Evolutionary conservation across 2,797 vertebrate genomes (phyloP), one percentile per base, ranked within the genome.

Genomic region (Miichthys miiuy): DNA sequence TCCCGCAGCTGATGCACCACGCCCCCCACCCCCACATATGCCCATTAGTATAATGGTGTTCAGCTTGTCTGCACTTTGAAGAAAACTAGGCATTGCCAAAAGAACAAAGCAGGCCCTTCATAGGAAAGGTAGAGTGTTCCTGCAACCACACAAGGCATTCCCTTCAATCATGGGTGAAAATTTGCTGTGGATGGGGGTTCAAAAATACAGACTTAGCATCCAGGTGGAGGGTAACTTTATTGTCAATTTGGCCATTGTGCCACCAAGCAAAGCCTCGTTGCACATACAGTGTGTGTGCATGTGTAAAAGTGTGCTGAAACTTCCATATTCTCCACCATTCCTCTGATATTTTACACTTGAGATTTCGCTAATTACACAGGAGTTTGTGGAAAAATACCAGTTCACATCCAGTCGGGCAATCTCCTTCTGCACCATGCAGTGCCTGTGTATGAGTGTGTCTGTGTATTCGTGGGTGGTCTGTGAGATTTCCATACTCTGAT

Each of bases 401-500:
- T 69, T 76, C 58, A 55, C 64, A 58, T 66, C 77, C 50, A 68
- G n/a, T 12, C 3, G 38, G 27, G 71, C 55, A 58, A 62, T 68
- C 55, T 83, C 48, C 21, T 54, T 72, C 58, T 63, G 70, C 72
- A 78, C 27, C 20, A 76, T 25, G 57, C 42, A 56, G 75, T 75
- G 60, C 68, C 48, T 41, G 67, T 79, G 54, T 44, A 38, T 62
- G 55, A 51, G 48, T 71, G 20, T 42, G 46, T 51, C 75, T 79
- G 65, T 68, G 66, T 79, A 27, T 75, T 74, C 48, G 20, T 92
- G 91, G 92, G 92, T 93, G 91, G 91, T 93, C 91, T 80, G 67
- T 67, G 56, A 87, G 70, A 75, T 84, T 85, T 87, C 80, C 75
- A 75, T 79, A 77, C 74, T 85, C 83, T 85, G 66, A 84, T 84